These are phyloP conservation scores for Vidua chalybeata DNA, from an alignment of 2,113 vertebrate species.

Conservation along the genomic window DNA sequence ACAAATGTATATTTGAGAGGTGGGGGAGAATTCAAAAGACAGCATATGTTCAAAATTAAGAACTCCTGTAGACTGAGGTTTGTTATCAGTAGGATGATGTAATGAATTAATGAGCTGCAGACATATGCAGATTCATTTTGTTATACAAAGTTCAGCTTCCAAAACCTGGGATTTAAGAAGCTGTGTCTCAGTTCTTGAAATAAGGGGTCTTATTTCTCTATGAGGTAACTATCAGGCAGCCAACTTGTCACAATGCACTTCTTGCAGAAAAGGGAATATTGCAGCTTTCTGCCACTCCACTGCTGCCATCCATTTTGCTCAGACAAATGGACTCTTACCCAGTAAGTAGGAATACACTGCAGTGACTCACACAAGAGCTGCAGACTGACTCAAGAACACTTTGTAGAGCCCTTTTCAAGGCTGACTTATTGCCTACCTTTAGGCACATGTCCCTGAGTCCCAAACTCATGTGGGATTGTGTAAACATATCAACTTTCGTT, in stretches of 20 bases:
- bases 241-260: background rate
- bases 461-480: background rate
- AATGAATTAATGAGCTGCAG: background rate
- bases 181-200: background rate
- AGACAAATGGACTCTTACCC: background rate
- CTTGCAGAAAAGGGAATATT: background rate
- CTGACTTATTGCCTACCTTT: background rate
- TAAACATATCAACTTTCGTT: background rate
- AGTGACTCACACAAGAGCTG: background rate
- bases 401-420: background rate
- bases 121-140: background rate
- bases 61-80: background rate
- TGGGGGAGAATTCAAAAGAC: background rate
- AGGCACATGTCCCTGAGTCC: background rate
- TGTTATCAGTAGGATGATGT: background rate
- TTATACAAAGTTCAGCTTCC: background rate
- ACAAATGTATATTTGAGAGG: background rate
- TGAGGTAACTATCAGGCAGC: background rate
- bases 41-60: background rate
- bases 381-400: background rate
- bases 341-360: background rate
- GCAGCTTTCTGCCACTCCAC: background rate
- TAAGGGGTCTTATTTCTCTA: background rate
- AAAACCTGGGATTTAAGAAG: background rate
- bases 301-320: background rate